Percentiles rank a stretch among this genome's conserved stretches.
These are phyloP conservation scores for Riparia riparia DNA, from an alignment of 2,113 vertebrate genomes.

Conservation along the genomic window DNA sequence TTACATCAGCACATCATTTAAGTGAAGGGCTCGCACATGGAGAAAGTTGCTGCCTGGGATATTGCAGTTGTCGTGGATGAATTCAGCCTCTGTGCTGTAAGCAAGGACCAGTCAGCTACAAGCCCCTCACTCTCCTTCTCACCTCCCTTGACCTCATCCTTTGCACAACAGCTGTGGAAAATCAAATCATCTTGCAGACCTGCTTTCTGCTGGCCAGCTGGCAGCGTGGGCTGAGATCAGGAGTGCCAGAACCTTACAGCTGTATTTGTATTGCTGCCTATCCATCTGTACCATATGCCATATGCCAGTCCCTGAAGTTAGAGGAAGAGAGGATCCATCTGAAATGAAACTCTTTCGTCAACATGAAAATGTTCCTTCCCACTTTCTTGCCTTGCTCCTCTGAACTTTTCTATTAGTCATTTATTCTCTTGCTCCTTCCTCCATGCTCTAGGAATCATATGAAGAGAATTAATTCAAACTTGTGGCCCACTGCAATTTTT, in stretches of 20 bases:
- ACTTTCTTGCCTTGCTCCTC: neutral
- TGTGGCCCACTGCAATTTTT: neutral
- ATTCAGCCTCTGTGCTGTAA: neutral
- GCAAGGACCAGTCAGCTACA: neutral
- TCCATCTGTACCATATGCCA: slow-evolving; percentile 69
- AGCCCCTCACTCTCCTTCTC: neutral
- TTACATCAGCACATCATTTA: neutral
- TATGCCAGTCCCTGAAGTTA: slow-evolving; percentile 31
- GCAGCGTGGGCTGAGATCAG: neutral
- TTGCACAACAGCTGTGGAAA: slow-evolving; percentile 67
- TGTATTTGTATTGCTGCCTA: slow-evolving; percentile 38
- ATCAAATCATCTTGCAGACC: slow-evolving; percentile 55
- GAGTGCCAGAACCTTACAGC: slow-evolving; percentile 68
- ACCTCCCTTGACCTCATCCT: slow-evolving; percentile 34
- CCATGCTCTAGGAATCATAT: neutral
- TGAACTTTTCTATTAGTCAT: neutral
- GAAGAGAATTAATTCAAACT: slow-evolving; percentile 1
- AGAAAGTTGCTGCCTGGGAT: neutral
- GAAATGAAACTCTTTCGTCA: slow-evolving; percentile 48
- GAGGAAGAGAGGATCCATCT: neutral
- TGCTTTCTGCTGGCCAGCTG: slow-evolving; percentile 70
- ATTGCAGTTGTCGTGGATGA: neutral
- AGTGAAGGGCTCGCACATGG: neutral
- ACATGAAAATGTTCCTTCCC: slow-evolving; percentile 8
- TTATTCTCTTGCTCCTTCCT: neutral